Evolutionary conservation across 2,113 vertebrate genomes (phyloP).

Genomic region (Callopanchax toddi): DNA sequence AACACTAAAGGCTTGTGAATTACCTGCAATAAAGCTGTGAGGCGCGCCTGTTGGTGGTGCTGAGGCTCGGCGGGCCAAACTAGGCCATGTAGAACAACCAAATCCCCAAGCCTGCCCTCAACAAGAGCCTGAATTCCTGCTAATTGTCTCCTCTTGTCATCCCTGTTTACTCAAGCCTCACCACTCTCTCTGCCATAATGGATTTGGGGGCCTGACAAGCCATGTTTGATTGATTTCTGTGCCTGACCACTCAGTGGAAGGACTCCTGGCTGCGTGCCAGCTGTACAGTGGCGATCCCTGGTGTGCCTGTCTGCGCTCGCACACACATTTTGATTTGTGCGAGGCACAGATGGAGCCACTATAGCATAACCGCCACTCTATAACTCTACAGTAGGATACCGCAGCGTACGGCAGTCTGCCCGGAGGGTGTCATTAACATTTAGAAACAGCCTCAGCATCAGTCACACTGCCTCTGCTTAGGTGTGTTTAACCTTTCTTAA

Average conservation of each 20-base stretch:
- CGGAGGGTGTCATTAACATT: slow-evolving; percentile 78
- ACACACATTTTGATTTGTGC: slow-evolving; percentile 43
- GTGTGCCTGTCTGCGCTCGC: slow-evolving; percentile 23
- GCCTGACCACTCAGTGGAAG: slow-evolving; percentile 72
- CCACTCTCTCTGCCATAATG: slow-evolving; percentile 68
- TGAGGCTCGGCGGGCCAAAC: slow-evolving; percentile 57
- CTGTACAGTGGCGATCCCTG: slow-evolving; percentile 60
- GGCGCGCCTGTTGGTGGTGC: slow-evolving; percentile 47
- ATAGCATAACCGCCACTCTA: slow-evolving; percentile 67
- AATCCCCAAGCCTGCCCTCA: slow-evolving; percentile 62
- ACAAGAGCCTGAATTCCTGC: slow-evolving; percentile 63
- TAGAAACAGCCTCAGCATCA: slow-evolving; percentile 72
- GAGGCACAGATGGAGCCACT: slow-evolving; percentile 73
- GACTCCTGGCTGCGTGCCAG: slow-evolving; percentile 73
- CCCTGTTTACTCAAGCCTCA: slow-evolving; percentile 78
- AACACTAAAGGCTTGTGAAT: slow-evolving; percentile 67
- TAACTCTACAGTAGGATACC: slow-evolving; percentile 64
- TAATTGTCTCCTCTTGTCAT: slow-evolving; percentile 76
- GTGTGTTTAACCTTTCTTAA: slow-evolving; percentile 77
- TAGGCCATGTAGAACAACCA: slow-evolving; percentile 56
- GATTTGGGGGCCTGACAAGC: slow-evolving; percentile 72
- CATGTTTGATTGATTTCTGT: slow-evolving; percentile 76
- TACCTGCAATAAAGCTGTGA: slow-evolving; percentile 70
- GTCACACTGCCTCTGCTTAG: slow-evolving; percentile 72
- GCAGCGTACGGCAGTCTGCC: slow-evolving; percentile 53